Conservation (phyloP, 92 coral and sea anemone species). For the Muricea muricata region DNA sequence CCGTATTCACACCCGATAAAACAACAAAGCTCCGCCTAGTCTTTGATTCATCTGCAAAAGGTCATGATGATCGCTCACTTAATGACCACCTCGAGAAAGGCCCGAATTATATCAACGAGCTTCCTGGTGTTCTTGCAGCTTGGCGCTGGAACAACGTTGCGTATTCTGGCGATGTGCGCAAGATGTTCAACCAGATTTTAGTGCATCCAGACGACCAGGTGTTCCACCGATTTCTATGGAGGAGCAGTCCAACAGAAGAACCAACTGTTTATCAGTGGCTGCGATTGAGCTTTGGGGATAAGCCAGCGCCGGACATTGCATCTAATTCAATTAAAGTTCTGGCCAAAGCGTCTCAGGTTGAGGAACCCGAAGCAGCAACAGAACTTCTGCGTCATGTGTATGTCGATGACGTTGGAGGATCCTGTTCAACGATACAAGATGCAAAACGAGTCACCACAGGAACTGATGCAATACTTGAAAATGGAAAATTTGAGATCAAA, state of each 20-base stretch:
- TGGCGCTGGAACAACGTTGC: not conserved
- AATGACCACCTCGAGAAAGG: slow-evolving; percentile 33
- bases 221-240: slow-evolving; percentile 73
- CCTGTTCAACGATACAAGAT: slow-evolving; percentile 29
- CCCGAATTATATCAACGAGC: slow-evolving; percentile 17
- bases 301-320: slow-evolving; percentile 76
- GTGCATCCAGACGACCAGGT: slow-evolving; percentile 74
- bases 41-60: slow-evolving; percentile 62
- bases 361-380: slow-evolving; percentile 62
- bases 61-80: slow-evolving; percentile 48
- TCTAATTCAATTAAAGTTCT: slow-evolving; percentile 50
- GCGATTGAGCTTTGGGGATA: slow-evolving; percentile 69
- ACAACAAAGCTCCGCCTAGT: slow-evolving; percentile 64
- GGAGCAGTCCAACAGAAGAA: slow-evolving; percentile 35
- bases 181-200: slow-evolving; percentile 70
- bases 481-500: slow-evolving; percentile 12
- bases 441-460: slow-evolving; percentile 55
- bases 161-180: slow-evolving; percentile 53
- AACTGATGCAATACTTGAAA: slow-evolving; percentile 56
- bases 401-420: slow-evolving; percentile 69
- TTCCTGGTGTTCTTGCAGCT: slow-evolving; percentile 49
- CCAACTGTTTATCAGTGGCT: slow-evolving; percentile 72
- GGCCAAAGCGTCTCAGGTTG: slow-evolving; percentile 56
- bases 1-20: slow-evolving; percentile 61
- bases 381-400: slow-evolving; percentile 63